Evolutionary conservation across 2,888 invertebrate genomes (phyloP).

Genomic region (Meteorus colon): DNA sequence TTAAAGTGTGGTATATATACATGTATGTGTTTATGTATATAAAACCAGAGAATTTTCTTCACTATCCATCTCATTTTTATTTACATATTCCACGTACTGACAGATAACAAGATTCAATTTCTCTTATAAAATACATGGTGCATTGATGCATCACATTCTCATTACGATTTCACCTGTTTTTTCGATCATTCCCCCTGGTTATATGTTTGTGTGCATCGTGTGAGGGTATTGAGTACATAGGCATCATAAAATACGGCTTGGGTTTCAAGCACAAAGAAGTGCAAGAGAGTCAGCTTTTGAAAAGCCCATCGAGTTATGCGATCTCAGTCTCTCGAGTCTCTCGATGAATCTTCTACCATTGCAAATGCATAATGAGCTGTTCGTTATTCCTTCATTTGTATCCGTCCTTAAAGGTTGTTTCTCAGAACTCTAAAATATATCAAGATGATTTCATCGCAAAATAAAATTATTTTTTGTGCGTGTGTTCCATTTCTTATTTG

Average conservation of each 20-base stretch:
- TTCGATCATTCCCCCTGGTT: background rate
- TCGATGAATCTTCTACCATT: conserved; percentile 21
- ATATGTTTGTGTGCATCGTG: background rate
- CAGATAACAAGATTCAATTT: background rate
- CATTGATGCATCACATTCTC: background rate
- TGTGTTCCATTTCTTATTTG: too few species aligned
- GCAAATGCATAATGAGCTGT: conserved; percentile 16
- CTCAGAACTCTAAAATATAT: too few species aligned
- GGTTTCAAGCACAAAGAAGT: background rate
- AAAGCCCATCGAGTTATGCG: conserved; percentile 1
- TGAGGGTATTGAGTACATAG: background rate
- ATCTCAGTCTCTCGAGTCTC: conserved; percentile 21
- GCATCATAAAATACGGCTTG: background rate
- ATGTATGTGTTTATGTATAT: background rate
- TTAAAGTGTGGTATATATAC: background rate
- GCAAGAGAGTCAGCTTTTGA: conserved; percentile 7
- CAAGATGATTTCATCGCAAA: too few species aligned
- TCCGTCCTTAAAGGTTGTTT: too few species aligned
- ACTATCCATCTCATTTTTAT: background rate
- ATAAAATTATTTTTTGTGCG: too few species aligned
- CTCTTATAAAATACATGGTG: background rate
- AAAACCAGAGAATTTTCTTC: background rate
- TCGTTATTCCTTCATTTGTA: conserved; percentile 21
- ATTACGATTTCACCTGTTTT: background rate
- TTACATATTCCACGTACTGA: conserved; percentile 2